Evolutionary conservation across 1,140 invertebrate genomes (phyloP).

Genomic region (Lethocerus indicus): DNA sequence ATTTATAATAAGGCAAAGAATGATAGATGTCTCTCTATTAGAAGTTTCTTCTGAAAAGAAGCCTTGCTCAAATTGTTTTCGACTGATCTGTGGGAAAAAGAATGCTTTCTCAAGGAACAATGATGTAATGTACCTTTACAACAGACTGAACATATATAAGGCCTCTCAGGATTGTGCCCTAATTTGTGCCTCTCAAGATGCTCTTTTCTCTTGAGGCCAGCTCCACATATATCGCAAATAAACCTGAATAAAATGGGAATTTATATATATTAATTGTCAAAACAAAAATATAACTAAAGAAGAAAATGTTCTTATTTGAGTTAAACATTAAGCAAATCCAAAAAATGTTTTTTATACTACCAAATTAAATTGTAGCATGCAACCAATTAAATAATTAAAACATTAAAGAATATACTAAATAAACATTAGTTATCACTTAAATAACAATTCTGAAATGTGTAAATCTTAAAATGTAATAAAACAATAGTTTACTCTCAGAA

Average conservation of each 20-base stretch:
- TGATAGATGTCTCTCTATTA: no score
- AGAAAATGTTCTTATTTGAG: no score
- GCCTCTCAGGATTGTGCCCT: constrained; percentile 22
- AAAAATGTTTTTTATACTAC: background rate
- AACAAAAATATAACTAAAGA: no score
- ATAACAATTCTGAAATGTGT: background rate
- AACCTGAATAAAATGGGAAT: constrained; percentile 29
- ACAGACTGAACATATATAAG: constrained; percentile 63
- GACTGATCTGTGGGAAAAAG: background rate
- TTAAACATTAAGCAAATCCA: background rate
- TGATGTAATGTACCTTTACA: constrained; percentile 39
- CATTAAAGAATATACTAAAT: background rate
- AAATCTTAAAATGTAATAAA: background rate
- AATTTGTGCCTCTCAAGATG: constrained; percentile 24
- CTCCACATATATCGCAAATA: constrained; percentile 72
- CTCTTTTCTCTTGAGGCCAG: constrained; percentile 44
- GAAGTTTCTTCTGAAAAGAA: no score
- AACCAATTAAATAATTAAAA: background rate
- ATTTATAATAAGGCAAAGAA: no score
- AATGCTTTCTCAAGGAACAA: background rate
- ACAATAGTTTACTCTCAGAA: background rate
- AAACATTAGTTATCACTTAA: background rate
- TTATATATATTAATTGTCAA: constrained; percentile 1
- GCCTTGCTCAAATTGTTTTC: no score
- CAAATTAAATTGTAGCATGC: background rate